phyloP scores from a whole-genome alignment of 2,113 vertebrate genomes.

The Mus pahari region DNA sequence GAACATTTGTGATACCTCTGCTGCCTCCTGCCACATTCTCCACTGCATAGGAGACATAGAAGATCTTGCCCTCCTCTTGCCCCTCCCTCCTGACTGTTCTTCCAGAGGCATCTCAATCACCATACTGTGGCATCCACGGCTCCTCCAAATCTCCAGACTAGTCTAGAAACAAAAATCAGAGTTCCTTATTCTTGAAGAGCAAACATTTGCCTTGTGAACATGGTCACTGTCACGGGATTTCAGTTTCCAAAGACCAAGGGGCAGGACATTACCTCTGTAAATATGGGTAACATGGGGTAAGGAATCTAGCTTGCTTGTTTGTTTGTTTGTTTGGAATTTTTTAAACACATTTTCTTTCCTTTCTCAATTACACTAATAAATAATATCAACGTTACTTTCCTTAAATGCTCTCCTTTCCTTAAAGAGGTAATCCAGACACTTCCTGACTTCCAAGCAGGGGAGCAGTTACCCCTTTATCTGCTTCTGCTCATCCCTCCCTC shows the following conservation, averaged over 20 bases:
- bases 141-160: not conserved
- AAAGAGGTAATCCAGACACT: not conserved
- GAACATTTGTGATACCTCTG: not conserved
- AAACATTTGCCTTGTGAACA: not conserved
- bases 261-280: not conserved
- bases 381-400: not conserved
- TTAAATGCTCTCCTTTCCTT: not conserved
- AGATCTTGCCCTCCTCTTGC: not conserved
- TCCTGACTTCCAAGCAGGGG: not conserved
- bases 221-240: rapidly evolving
- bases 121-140: not conserved
- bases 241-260: not conserved
- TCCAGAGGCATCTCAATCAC: not conserved
- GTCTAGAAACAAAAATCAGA: not conserved
- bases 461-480: rapidly evolving
- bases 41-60: not conserved
- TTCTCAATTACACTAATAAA: not conserved
- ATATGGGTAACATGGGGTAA: not conserved
- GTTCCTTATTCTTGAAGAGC: not conserved
- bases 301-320: not conserved
- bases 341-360: not conserved
- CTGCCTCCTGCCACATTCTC: not conserved
- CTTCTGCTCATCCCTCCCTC: not conserved
- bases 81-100: not conserved
- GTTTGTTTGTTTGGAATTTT: not conserved